These are phyloP conservation scores for Cataglyphis albicans DNA, from an alignment of 2,888 invertebrate species.

Conservation along the genomic window DNA sequence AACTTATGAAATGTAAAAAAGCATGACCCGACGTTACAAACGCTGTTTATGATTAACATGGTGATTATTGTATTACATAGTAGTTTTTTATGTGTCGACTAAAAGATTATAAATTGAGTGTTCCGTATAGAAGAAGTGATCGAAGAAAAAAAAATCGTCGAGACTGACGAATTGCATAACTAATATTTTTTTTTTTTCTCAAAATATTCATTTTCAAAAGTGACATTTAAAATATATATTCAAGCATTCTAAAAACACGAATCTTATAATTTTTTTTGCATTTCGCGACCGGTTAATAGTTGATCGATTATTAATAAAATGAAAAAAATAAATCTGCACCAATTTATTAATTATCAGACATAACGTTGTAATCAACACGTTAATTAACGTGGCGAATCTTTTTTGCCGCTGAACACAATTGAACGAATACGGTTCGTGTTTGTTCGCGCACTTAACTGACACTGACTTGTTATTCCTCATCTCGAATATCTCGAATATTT, in stretches of 20 bases:
- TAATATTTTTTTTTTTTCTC: neutral
- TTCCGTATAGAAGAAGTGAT: neutral
- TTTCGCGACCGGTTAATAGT: neutral
- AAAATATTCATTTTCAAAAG: neutral
- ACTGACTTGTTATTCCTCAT: neutral
- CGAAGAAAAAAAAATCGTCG: neutral
- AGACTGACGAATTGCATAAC: neutral
- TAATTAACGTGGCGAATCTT: neutral
- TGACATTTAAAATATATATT: slow-evolving; percentile 24
- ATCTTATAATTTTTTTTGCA: neutral
- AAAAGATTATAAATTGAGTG: neutral
- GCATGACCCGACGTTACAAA: neutral
- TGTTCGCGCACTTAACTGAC: neutral
- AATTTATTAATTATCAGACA: neutral
- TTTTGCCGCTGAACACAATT: slow-evolving; percentile 2
- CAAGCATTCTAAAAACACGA: no score
- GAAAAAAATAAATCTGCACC: neutral
- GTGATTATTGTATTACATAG: neutral
- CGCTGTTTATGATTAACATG: neutral
- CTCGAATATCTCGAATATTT: neutral
- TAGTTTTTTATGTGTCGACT: neutral
- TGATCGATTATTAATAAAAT: neutral
- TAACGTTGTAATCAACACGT: neutral
- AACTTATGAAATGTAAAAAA: slow-evolving; percentile 22
- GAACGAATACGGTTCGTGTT: neutral